Base-by-base conservation (phyloP, 1,140 invertebrate genomes). In the Halesus radiatus region DNA sequence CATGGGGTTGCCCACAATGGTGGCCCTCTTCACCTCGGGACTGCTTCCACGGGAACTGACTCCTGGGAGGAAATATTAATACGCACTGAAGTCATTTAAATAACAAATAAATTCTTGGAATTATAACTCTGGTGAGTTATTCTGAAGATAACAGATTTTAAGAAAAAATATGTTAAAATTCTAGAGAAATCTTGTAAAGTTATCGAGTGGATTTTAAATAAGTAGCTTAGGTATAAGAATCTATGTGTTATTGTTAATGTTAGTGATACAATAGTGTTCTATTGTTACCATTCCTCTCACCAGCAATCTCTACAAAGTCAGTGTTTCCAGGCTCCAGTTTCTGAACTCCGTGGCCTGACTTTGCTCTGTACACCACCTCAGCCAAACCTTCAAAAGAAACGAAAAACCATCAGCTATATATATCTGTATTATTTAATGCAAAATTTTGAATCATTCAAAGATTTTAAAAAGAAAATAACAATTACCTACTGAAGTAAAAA, bases 1-100 rank as follows among this genome's bases (percentile, higher is more conserved):
- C 94, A 96, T 96, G 3, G 95, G 95, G 88, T 96, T 97, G 74
- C 95, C 95, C 16, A 97, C 94, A 84, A 97, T 94, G 45, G 95
- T 96, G 26, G 95, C 94, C 81, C 94, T 91, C 87, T 95, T 95
- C 58, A 96, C 92, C 87, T 94, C 94, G 5, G 91, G 89, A 66
- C 90, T 91, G 58, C 85, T 90, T 82, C 89, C 87, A 52, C 86
- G 89, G 84, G 83, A 83, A 52, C 73, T 77, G 62, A 22, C 20
- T 72, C 73, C 82, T 83, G 22, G 58, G 32, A 78, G 10, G 10
- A 45, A 37, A 45, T 45, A 45, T 13, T 13, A 45, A 13, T 13
- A 45, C 10, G n/a, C n/a, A n/a, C n/a, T 13, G 37, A 45, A 45
- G 10, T 45, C 10, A 45, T 2, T 45, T 45, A 13, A 1, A 45